Percentiles rank a stretch among this genome's conserved stretches.
Evolutionary conservation across 64 coral and sea anemone species (phyloP).

Genomic region (Stichodactyla helianthus): DNA sequence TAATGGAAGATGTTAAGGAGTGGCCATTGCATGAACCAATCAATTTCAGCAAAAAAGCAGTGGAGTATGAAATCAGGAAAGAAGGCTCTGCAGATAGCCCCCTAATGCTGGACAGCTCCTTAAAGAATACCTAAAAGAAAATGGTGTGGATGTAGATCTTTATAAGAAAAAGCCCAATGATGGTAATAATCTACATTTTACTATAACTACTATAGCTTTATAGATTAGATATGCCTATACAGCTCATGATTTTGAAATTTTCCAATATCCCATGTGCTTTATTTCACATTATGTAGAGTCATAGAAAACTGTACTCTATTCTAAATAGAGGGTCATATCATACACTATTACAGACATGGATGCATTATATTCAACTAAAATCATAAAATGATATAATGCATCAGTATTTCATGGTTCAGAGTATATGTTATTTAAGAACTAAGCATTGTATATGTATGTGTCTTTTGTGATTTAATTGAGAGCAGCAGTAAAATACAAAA

Average conservation of each 20-base stretch:
- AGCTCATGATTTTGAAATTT: no score
- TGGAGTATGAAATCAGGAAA: not conserved
- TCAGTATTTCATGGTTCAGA: no score
- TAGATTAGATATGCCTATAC: not conserved
- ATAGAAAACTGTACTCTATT: no score
- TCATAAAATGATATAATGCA: no score
- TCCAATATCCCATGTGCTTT: no score
- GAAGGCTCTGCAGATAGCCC: not conserved
- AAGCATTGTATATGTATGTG: no score
- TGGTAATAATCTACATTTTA: not conserved
- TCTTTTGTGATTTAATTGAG: no score
- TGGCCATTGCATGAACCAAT: conserved; percentile 17
- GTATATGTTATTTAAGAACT: no score
- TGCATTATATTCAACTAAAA: no score
- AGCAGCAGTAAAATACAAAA: not conserved
- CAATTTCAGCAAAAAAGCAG: conserved; percentile 6
- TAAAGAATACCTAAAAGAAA: not conserved
- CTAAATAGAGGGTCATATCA: no score
- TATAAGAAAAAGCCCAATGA: not conserved
- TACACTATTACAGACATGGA: no score
- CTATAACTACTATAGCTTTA: not conserved
- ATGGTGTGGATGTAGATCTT: not conserved
- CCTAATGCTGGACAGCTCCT: conserved; percentile 18
- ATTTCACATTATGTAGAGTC: no score
- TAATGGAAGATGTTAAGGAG: conserved; percentile 1